Base-by-base conservation (phyloP, 2,888 invertebrate species). In the Tachystola acroxantha region DNA sequence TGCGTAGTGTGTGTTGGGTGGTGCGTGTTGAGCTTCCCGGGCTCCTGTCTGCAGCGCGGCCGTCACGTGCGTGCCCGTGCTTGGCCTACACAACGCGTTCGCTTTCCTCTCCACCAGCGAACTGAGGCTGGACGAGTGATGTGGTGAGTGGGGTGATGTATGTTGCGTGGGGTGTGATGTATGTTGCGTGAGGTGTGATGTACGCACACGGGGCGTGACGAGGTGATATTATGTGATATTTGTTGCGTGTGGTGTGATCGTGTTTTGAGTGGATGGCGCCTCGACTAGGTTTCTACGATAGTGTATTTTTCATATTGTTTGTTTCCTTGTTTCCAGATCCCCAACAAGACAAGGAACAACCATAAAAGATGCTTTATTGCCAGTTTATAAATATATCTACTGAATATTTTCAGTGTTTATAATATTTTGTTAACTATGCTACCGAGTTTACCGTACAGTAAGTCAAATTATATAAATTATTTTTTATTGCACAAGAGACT, bases 101-200 rank as follows among this genome's bases (percentile, higher is more conserved):
- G 94, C 94, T 59, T 94, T 94, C 85, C 88, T 96, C 53, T 95
- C 95, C 45, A 90, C 96, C 71, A 93, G 93, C 78, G 95, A 94
- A 11, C 89, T 95, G 50, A 88, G 95, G 55, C 92, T 94, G 71
- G 92, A 81, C 67, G 85, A 85, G 69, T 85, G 73, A 82, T 41
- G 16, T 6, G 3, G 3, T 16, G 16, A 6, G 16, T 3, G 6
- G 6, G 16, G 16, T 16, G 16, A 16, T 35, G 10, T 30, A 16
- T 11, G 29, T 14, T 33, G 11, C 7, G 19, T 13, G 3, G 10
- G 9, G 4, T 11, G 10, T 9, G 47, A n/a, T n/a, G n/a, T n/a
- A n/a, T n/a, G n/a, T n/a, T n/a, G n/a, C n/a, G n/a, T n/a, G n/a
- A n/a, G n/a, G n/a, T n/a, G n/a, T n/a, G n/a, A n/a, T n/a, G n/a